Conservation (phyloP, 1,140 invertebrate genomes). For the Akabosia matsudoensis region DNA sequence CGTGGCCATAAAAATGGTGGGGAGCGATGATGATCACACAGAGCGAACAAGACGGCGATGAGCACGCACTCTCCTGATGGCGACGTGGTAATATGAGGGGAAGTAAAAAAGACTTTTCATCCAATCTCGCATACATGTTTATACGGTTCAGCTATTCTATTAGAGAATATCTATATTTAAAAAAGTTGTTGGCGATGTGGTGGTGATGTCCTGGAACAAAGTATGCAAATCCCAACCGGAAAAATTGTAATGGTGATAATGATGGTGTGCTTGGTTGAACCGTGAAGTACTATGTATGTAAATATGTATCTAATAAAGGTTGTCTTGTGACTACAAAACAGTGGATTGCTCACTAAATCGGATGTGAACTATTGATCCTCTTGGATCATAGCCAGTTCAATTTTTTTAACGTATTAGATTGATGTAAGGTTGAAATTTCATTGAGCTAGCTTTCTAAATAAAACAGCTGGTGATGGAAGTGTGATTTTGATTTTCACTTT, state of each 20-base stretch:
- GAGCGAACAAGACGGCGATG: constrained; percentile 26
- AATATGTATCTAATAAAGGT: not conserved
- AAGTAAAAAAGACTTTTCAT: not conserved
- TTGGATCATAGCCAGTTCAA: too few species aligned
- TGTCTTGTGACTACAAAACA: not conserved
- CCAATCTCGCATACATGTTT: not conserved
- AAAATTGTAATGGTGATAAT: constrained; percentile 12
- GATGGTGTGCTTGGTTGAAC: not conserved
- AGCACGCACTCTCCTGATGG: constrained; percentile 21
- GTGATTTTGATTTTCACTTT: too few species aligned
- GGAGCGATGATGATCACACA: constrained; percentile 15
- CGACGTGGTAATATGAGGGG: not conserved
- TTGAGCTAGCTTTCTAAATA: too few species aligned
- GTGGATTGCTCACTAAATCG: not conserved
- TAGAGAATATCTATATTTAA: not conserved
- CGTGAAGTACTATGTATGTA: not conserved
- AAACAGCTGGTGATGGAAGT: too few species aligned
- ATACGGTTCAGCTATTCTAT: not conserved
- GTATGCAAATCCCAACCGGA: not conserved
- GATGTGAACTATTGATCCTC: not conserved
- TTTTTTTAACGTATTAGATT: too few species aligned
- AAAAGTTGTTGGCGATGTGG: not conserved
- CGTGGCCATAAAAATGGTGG: not conserved
- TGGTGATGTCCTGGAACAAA: not conserved
- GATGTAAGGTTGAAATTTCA: too few species aligned